Percentiles rank a stretch among this genome's conserved stretches.
These are phyloP conservation scores for Tenualosa ilisha DNA, from an alignment of 2,797 vertebrate species.

Conservation along the genomic window DNA sequence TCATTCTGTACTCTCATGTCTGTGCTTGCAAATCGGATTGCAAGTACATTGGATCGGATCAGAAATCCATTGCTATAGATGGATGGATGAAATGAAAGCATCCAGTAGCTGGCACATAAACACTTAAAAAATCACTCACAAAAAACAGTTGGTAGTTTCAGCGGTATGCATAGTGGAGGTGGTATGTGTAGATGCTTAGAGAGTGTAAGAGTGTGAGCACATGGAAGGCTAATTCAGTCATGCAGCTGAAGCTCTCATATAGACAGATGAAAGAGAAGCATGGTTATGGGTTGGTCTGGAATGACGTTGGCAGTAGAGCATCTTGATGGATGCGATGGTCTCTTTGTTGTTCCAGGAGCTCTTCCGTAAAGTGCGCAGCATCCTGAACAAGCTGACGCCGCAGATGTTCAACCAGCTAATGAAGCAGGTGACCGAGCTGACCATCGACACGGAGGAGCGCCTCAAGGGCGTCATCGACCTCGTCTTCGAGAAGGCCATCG, in stretches of 20 bases:
- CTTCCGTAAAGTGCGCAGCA: constrained; percentile 87
- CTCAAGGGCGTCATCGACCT: constrained; percentile 88
- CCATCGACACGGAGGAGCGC: constrained; percentile 86
- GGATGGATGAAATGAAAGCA: too few species aligned
- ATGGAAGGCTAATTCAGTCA: neutral
- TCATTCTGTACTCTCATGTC: too few species aligned
- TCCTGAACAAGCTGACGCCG: constrained; percentile 86
- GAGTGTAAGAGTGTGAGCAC: neutral
- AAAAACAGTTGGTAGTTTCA: too few species aligned
- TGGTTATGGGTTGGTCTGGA: neutral
- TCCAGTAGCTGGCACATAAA: too few species aligned
- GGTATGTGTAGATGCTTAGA: too few species aligned
- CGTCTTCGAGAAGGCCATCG: constrained; percentile 88
- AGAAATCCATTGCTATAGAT: too few species aligned
- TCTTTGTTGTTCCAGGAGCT: constrained; percentile 71
- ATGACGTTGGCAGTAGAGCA: neutral
- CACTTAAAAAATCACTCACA: too few species aligned
- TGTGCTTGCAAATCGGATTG: too few species aligned
- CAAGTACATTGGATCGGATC: too few species aligned
- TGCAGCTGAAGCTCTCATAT: too few species aligned
- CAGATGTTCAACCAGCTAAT: constrained; percentile 89
- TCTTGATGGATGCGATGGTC: neutral
- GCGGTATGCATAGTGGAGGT: too few species aligned
- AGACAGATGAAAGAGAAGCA: neutral
- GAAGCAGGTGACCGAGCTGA: constrained; percentile 87